Percentiles rank a stretch among this genome's conserved stretches.
phyloP scores from a whole-genome alignment of 2,113 vertebrate species.

The Paracanthobrama guichenoti region DNA sequence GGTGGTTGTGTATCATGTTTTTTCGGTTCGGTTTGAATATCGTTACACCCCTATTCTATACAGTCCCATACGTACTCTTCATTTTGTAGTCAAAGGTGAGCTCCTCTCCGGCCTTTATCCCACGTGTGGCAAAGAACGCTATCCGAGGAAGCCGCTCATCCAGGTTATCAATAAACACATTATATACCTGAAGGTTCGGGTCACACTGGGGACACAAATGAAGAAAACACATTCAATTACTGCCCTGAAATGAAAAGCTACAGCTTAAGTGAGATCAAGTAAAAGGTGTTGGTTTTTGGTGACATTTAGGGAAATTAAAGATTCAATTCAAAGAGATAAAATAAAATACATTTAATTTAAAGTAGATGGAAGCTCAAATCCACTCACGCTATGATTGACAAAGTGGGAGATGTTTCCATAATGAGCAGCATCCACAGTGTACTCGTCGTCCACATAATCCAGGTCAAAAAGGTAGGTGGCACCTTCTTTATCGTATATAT shows the following conservation, averaged over 20 bases:
- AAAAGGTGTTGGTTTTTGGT: too few relatives aligned
- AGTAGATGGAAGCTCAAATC: not conserved
- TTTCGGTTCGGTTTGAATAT: too few relatives aligned
- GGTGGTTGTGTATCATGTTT: too few relatives aligned
- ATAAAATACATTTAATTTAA: not conserved
- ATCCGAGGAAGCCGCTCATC: conserved; percentile 81
- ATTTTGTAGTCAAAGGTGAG: conserved; percentile 90
- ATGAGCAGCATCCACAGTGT: conserved; percentile 79
- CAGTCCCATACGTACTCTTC: conserved; percentile 70
- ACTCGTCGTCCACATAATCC: conserved; percentile 83
- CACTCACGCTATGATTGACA: conserved; percentile 81
- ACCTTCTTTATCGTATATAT: conserved; percentile 81
- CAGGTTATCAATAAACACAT: conserved; percentile 84
- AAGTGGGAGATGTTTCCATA: conserved; percentile 86
- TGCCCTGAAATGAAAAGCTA: not conserved
- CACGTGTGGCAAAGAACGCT: conserved; percentile 80
- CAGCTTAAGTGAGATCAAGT: not conserved
- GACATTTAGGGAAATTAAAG: not conserved
- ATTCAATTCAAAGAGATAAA: not conserved
- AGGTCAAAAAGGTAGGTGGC: conserved; percentile 86
- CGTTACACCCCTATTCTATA: not conserved
- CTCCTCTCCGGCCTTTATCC: conserved; percentile 80
- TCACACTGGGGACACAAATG: conserved; percentile 70
- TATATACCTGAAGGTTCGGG: conserved; percentile 86
- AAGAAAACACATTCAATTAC: not conserved